These are phyloP conservation scores for Hypomesus transpacificus DNA, from an alignment of 2,113 vertebrate genomes.

Conservation along the genomic window DNA sequence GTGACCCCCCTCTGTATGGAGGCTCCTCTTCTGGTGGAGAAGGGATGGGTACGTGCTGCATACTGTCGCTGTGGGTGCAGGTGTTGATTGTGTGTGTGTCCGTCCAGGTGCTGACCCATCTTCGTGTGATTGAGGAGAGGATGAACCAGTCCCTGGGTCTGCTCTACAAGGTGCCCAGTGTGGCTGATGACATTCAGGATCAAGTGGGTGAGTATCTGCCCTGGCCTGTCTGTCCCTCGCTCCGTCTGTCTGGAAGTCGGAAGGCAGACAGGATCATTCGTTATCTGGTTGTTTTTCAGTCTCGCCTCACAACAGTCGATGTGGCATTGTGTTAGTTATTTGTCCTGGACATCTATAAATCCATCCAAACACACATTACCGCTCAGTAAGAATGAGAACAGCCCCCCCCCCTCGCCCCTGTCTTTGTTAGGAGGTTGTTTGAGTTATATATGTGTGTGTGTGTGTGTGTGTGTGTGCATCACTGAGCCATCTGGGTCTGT, in stretches of 20 bases:
- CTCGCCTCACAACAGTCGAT: too few species aligned
- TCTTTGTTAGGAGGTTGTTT: not conserved
- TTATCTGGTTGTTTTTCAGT: too few species aligned
- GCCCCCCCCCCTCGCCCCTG: constrained; percentile 5
- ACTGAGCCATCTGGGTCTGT: constrained; percentile 64
- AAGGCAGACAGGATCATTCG: too few species aligned
- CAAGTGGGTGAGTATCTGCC: constrained; percentile 85
- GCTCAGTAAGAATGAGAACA: constrained; percentile 20
- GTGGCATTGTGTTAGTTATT: too few species aligned
- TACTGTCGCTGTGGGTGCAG: not conserved
- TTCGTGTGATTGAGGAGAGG: constrained; percentile 94
- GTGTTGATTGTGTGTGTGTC: not conserved
- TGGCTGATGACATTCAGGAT: constrained; percentile 94
- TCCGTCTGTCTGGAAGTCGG: not conserved
- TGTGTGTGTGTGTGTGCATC: constrained; percentile 49
- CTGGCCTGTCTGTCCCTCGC: not conserved
- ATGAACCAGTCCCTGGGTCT: constrained; percentile 98
- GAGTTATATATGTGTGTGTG: constrained; percentile 25
- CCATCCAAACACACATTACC: not conserved
- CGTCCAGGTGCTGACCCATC: constrained; percentile 91
- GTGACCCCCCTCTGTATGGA: too few species aligned
- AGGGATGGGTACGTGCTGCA: too few species aligned
- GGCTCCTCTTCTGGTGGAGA: too few species aligned
- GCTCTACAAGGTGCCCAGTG: constrained; percentile 93
- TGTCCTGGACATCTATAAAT: too few species aligned